Evolutionary conservation across 2,888 invertebrate genomes (phyloP).

Genomic region (Apamea sordens): DNA sequence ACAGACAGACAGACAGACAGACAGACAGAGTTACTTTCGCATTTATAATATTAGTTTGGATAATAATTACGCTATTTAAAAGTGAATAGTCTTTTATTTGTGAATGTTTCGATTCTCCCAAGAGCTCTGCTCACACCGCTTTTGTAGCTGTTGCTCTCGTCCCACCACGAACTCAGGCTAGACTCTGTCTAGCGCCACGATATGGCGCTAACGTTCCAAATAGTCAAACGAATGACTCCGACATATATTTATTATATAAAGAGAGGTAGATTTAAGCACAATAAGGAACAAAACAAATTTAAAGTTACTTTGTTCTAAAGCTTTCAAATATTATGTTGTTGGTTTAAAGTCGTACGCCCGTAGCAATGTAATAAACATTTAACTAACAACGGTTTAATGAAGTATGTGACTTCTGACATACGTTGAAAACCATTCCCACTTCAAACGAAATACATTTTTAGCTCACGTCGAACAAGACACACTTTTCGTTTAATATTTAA

Average conservation of each 20-base stretch:
- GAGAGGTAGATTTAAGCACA: not conserved
- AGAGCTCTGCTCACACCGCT: too few relatives aligned
- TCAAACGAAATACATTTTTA: not conserved
- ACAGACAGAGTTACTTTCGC: too few relatives aligned
- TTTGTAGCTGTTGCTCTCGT: too few relatives aligned
- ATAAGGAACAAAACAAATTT: not conserved
- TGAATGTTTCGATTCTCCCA: too few relatives aligned
- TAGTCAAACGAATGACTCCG: too few relatives aligned
- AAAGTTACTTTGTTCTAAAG: not conserved
- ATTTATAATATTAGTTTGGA: too few relatives aligned
- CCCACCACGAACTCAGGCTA: too few relatives aligned
- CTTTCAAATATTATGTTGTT: not conserved
- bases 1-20: too few relatives aligned
- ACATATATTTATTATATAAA: not conserved
- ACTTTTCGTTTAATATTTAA: constrained; percentile 31
- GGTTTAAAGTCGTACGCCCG: not conserved
- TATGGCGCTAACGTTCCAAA: too few relatives aligned
- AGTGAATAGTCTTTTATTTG: not conserved
- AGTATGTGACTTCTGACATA: not conserved
- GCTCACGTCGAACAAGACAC: not conserved
- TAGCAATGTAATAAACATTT: not conserved
- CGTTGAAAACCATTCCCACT: not conserved
- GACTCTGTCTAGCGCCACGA: too few relatives aligned
- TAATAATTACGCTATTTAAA: not conserved
- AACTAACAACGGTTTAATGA: not conserved